A percentile compares a stretch with the other conserved stretches of the same genome.
phyloP scores from a whole-genome alignment of 2,113 vertebrate species.

The Colistium nudipinnis region DNA sequence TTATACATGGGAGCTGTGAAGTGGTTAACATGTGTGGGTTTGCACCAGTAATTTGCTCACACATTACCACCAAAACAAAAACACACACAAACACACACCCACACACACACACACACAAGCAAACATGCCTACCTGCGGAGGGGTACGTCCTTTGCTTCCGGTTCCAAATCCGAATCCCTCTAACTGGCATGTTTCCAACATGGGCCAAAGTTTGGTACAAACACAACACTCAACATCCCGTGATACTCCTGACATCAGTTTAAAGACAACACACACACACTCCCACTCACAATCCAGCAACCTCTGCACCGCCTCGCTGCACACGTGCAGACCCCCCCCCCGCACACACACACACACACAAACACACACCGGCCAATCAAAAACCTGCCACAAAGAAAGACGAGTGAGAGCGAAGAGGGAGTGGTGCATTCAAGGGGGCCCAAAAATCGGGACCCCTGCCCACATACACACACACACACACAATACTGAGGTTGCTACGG shows the following conservation, averaged over 20 bases:
- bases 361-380: constrained; percentile 63
- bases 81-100: background rate
- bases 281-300: constrained; percentile 17
- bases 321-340: constrained; percentile 47
- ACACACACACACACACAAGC: background rate
- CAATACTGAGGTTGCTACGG: constrained; percentile 66
- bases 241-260: constrained; percentile 15
- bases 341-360: constrained; percentile 1
- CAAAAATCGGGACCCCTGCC: constrained; percentile 54
- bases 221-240: background rate
- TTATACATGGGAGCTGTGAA: background rate
- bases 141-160: constrained; percentile 56
- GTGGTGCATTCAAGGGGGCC: constrained; percentile 55
- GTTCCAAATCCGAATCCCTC: constrained; percentile 59
- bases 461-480: constrained; percentile 28
- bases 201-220: background rate
- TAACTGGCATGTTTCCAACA: constrained; percentile 60
- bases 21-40: constrained; percentile 6
- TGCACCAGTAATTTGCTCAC: constrained; percentile 1
- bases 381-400: constrained; percentile 63
- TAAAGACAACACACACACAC: constrained; percentile 20
- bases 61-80: background rate
- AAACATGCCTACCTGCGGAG: constrained; percentile 51
- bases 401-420: constrained; percentile 43
- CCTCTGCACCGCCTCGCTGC: constrained; percentile 53